Evolutionary conservation across 1,140 invertebrate species (phyloP).

Genomic region (Sipha flava): DNA sequence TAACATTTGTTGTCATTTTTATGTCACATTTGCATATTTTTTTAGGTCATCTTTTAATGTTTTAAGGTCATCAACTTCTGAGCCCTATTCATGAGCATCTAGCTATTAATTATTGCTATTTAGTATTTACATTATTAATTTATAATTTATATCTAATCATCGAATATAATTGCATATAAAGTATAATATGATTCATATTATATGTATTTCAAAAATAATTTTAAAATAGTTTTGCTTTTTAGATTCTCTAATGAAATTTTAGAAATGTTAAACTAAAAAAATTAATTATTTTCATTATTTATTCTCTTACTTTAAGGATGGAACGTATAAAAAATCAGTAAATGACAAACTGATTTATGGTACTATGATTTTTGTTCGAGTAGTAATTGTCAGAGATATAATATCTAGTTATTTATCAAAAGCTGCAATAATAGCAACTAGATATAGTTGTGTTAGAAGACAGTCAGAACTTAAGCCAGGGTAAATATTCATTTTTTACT

Average conservation of each 20-base stretch:
- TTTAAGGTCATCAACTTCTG: no score
- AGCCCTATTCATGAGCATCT: no score
- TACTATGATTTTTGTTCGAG: conserved; percentile 89
- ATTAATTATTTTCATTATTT: not conserved
- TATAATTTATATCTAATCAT: no score
- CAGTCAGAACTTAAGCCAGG: conserved; percentile 76
- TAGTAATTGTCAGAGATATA: conserved; percentile 65
- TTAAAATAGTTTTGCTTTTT: no score
- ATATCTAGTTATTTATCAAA: conserved; percentile 61
- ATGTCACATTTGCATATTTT: no score
- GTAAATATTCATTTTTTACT: conserved; percentile 47
- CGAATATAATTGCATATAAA: no score
- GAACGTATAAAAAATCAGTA: conserved; percentile 75
- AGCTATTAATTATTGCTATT: no score
- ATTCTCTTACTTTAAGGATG: conserved; percentile 51
- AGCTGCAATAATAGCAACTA: conserved; percentile 71
- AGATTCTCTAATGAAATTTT: not conserved
- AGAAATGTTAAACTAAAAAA: not conserved
- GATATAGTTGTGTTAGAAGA: conserved; percentile 78
- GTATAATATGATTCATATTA: no score
- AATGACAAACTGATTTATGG: conserved; percentile 84
- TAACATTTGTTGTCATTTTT: no score
- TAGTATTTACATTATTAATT: no score
- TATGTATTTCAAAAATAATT: no score
- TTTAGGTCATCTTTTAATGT: no score